Evolutionary conservation across 2,888 invertebrate species (phyloP), one percentile per base, ranked within the genome.

Genomic region (Pegoplata infirma): DNA sequence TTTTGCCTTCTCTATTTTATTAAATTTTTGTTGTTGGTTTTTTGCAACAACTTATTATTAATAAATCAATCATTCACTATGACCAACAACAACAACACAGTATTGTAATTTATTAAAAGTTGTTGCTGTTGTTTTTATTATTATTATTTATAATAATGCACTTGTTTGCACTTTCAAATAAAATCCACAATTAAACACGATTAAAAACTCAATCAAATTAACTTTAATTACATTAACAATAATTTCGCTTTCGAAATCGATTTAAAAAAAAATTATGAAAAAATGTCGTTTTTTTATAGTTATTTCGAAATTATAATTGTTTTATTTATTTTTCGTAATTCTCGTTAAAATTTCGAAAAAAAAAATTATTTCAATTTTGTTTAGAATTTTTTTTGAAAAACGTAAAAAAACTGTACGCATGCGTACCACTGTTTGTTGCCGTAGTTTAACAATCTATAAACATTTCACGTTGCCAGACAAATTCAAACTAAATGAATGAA

Each of bases 371-470:
- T 36, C 12, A 12, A n/a, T n/a, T 40, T 40, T 40, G n/a, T 40
- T 40, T 28, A 74, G 53, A 74, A 66, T 55, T 8, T 14, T 16
- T 8, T 21, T 53, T 36, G 4, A 28, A n/a, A n/a, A n/a, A 19
- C 49, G 36, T 17, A 40, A 23, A 16, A 56, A 61, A 63, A 79
- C 79, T 79, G 79, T 75, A 79, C 79, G 71, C 79, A 79, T 61
- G 79, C 79, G 75, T 51, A 75, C 28, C 56, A 75, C 55, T 32
- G 66, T 67, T 36, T 23, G 44, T n/a, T 40, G 5, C 36, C 36
- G 40, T 19, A 12, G 16, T 1, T 46, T 44, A 44, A 36, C 2
- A 49, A 36, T 53, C 21, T 10, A 36, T 32, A 63, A 68, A 75
- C 75, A 53, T 14, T 28, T 32, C 75, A 72, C 63, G 63, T 56